Conservation (phyloP, 2,888 invertebrate species). For the Tinea trinotella region DNA sequence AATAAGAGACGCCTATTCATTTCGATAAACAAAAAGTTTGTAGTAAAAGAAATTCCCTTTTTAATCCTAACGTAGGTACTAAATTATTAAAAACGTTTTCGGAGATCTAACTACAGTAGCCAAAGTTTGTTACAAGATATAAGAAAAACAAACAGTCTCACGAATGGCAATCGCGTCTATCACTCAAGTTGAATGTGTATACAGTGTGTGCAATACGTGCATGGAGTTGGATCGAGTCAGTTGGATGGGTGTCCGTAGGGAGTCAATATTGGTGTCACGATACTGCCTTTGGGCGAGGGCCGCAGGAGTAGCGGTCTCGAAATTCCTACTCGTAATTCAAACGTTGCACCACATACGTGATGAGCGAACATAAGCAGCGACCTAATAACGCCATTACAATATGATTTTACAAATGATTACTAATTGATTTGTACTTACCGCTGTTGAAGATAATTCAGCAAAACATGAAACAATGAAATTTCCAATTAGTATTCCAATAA, state of each 20-base stretch:
- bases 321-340: constrained; percentile 68
- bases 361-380: constrained; percentile 51
- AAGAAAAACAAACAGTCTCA: not conserved
- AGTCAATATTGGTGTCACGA: constrained; percentile 54
- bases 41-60: too few relatives aligned
- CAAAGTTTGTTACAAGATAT: not conserved
- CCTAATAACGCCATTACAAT: constrained; percentile 54
- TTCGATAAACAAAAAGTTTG: too few relatives aligned
- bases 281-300: constrained; percentile 42
- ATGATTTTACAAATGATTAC: constrained; percentile 33
- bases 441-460: constrained; percentile 25
- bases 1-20: too few relatives aligned
- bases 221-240: not conserved
- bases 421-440: constrained; percentile 4
- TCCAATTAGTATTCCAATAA: constrained; percentile 20
- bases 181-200: constrained; percentile 38
- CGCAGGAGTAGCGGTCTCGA: constrained; percentile 62
- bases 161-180: constrained; percentile 52
- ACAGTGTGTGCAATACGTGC: constrained; percentile 34
- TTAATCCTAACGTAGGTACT: too few relatives aligned
- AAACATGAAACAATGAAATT: constrained; percentile 58
- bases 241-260: constrained; percentile 14
- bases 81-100: too few relatives aligned
- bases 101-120: too few relatives aligned
- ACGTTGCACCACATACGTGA: constrained; percentile 53